Evolutionary conservation across 1,140 invertebrate genomes (phyloP).

Genomic region (Ctenoplectra terminalis): DNA sequence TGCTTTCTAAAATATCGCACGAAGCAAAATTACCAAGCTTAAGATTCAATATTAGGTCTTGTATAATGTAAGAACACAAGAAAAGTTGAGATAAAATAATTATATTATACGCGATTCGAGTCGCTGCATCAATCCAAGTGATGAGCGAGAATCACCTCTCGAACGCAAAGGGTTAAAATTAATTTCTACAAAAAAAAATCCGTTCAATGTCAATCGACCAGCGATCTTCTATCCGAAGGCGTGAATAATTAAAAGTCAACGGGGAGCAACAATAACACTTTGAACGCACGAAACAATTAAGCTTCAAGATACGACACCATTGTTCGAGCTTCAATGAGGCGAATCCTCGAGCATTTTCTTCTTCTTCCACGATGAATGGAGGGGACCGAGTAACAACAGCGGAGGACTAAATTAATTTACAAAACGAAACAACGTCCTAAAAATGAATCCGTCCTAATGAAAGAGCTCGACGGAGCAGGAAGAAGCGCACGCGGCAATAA

Average conservation of each 20-base stretch:
- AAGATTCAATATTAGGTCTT: too few species aligned
- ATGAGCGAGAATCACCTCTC: too few species aligned
- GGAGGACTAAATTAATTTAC: conserved; percentile 27
- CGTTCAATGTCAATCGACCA: background rate
- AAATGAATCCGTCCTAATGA: background rate
- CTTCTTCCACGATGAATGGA: too few species aligned
- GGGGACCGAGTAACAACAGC: background rate
- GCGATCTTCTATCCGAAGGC: too few species aligned
- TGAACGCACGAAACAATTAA: conserved; percentile 9
- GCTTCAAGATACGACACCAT: conserved; percentile 5
- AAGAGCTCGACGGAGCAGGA: background rate
- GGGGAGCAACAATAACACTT: background rate
- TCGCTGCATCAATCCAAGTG: too few species aligned
- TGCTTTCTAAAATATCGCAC: too few species aligned
- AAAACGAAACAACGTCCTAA: conserved; percentile 6
- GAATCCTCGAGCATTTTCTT: background rate
- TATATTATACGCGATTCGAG: too few species aligned
- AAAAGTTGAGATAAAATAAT: too few species aligned
- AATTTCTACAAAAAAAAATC: background rate
- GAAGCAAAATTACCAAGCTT: too few species aligned
- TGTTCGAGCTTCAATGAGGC: background rate
- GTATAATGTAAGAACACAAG: too few species aligned
- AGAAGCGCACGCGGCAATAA: conserved; percentile 11
- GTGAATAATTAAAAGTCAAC: background rate
- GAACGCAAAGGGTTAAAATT: too few species aligned